Evolutionary conservation across 2,888 invertebrate genomes (phyloP).

Genomic region (Dynastes grantii): DNA sequence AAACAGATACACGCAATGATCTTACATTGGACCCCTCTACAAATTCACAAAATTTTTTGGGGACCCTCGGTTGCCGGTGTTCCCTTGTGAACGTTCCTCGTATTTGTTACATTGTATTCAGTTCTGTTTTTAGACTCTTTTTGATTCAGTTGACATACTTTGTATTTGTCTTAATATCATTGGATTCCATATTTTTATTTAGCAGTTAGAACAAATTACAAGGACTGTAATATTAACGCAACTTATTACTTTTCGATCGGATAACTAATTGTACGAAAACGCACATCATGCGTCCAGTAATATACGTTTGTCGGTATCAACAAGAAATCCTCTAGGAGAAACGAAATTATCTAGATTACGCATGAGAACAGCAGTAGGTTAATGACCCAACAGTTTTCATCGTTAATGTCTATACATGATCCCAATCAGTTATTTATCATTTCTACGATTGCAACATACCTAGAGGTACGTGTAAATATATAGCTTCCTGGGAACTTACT

Average conservation of each 20-base stretch:
- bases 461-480: constrained; percentile 1
- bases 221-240: neutral
- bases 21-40: no score
- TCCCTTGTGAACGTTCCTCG: no score
- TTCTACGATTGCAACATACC: constrained; percentile 30
- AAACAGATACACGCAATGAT: no score
- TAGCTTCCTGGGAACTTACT: constrained; percentile 40
- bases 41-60: no score
- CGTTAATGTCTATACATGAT: constrained; percentile 20
- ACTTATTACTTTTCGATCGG: neutral
- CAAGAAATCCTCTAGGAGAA: neutral
- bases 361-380: neutral
- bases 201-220: neutral
- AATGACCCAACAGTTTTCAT: constrained; percentile 12
- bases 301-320: neutral
- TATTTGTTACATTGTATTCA: no score
- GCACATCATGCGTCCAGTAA: neutral
- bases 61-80: no score
- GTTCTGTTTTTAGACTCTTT: no score
- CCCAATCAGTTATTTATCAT: constrained; percentile 32
- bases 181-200: neutral
- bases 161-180: neutral
- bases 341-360: constrained; percentile 11
- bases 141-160: no score
- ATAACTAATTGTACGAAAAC: neutral